Base-by-base conservation (phyloP, 2,113 vertebrate genomes). In the Myrmophylax atrothorax region DNA sequence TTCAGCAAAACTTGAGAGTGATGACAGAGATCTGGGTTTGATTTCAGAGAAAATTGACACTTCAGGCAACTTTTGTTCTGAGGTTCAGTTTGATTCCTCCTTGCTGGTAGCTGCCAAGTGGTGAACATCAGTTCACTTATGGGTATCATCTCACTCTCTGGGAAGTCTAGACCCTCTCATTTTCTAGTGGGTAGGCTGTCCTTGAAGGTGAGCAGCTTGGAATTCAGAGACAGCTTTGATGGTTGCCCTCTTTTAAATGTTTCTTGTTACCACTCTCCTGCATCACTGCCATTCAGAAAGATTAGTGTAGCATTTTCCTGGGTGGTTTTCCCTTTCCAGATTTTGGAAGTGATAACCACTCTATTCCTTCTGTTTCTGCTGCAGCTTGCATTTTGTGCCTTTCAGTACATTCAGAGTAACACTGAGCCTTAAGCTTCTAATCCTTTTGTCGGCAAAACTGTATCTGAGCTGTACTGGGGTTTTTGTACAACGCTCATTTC, bases 401-500 rank as follows among this genome's bases (percentile, higher is more conserved):
- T 84, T 93, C 76, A 37, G 28, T 59, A 70, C 4, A 12, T 86
- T 93, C 0, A 0, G 85, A 94, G 87, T 84, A 95, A 84, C 44
- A 26, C 44, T 2, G 13, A 90, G 83, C 33, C 20, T 80, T 84
- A 55, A 93, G 56, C 79, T 88, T 88, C 50, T 92, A 81, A 93
- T 89, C 92, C 56, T 86, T 78, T 80, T 89, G 83, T 89, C 62
- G 22, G 69, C 68, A 84, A 88, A 96, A 84, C 67, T 83, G 0
- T 81, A 72, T 84, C 77, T 56, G 85, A 89, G 55, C 44, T 42
- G 60, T 20, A 10, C 83, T n/a, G 68, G 15, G 56, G 5, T 33
- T 95, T 84, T 90, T 95, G 73, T 87, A 74, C 64, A 78, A 16
- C 14, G 7, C 44, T 93, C n/a, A 46, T 87, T 94, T 92, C 88